Conservation (phyloP, 2,797 vertebrate species). For the Numenius phaeopus region DNA sequence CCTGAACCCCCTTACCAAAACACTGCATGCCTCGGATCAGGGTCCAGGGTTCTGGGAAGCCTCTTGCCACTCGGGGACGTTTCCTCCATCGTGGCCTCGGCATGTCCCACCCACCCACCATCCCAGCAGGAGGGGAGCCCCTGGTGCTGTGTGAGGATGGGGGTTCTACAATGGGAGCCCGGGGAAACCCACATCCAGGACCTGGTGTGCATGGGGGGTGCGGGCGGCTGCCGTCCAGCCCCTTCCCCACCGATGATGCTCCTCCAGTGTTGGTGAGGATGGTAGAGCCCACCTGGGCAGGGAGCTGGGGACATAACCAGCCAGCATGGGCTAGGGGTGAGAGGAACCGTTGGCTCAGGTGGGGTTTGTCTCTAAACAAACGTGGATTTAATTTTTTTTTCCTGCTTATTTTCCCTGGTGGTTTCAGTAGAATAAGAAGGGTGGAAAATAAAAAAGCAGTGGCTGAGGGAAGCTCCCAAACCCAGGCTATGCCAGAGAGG, state of each 20-base stretch:
- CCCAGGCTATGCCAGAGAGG: neutral
- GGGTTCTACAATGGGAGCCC: neutral
- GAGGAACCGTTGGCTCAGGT: fast-evolving
- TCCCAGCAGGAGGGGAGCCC: neutral
- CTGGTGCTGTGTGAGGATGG: fast-evolving
- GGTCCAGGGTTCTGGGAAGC: neutral
- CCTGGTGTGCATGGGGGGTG: fast-evolving
- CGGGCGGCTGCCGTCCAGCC: fast-evolving
- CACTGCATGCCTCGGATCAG: fast-evolving
- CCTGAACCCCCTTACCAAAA: neutral
- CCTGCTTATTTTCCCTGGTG: neutral
- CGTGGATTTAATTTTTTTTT: neutral
- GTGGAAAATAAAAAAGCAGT: neutral
- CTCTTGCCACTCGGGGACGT: fast-evolving
- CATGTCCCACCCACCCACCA: fast-evolving
- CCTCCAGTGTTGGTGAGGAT: fast-evolving
- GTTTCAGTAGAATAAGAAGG: neutral
- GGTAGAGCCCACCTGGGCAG: neutral
- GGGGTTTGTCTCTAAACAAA: neutral
- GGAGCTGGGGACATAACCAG: neutral
- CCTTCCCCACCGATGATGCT: neutral
- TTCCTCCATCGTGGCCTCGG: fast-evolving
- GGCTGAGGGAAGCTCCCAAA: neutral
- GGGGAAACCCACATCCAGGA: fast-evolving
- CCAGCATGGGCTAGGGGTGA: fast-evolving